Evolutionary conservation across 2,888 invertebrate genomes (phyloP), one percentile per base, ranked within the genome.

Genomic region (Cephalotes varians): DNA sequence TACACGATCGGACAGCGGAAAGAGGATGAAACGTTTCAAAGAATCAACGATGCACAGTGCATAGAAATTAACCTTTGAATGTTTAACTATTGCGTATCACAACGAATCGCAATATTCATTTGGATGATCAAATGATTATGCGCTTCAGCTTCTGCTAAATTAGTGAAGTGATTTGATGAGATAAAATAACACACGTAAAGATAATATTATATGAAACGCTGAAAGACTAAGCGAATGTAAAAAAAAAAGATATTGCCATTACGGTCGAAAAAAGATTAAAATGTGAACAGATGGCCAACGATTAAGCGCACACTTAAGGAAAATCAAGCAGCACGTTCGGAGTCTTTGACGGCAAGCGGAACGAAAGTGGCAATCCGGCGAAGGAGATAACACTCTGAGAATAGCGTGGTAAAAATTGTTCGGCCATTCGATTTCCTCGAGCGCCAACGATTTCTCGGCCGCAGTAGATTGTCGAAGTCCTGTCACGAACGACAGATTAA

Each of bases 401-500:
- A 60, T 10, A 79, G 31, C 56, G 18, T 7, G 44, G 31, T 34
- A 69, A 77, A 85, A 82, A 84, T 73, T 82, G 54, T 74, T 56
- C 69, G 51, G 81, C 51, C 74, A 74, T 49, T 86, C 83, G 83
- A 87, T 87, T 87, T 87, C 86, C 84, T 81, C 81, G 77, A 85
- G 54, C 47, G 47, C 37, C 80, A 67, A 31, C 85, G 84, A 83
- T 87, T 87, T 87, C 88, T 85, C 88, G 82, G 79, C 62, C 54
- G 49, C 85, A 82, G 80, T 86, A 34, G 34, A 74, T 73, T 84
- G 73, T 60, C 80, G 62, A 6, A 77, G 85, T 85, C 89, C 58
- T 72, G 89, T 88, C 89, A 89, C 88, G 87, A 89, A 82, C 87
- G 87, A 89, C 85, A 89, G 87, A 89, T 89, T 89, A 89, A 87